phyloP scores from a whole-genome alignment of 92 coral and sea anemone genomes.

The Siderastrea siderea region DNA sequence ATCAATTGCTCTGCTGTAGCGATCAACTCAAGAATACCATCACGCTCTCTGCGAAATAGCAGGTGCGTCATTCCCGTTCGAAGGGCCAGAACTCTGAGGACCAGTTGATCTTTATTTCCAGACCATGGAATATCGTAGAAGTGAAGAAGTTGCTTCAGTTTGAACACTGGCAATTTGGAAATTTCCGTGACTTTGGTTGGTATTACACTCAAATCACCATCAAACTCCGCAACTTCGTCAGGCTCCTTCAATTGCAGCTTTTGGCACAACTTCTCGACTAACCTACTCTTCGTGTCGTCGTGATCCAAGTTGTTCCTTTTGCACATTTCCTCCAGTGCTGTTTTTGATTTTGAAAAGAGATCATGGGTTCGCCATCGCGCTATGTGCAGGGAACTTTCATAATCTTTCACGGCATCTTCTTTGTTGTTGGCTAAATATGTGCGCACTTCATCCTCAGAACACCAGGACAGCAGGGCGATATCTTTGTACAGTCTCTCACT shows the following conservation, averaged over 20 bases:
- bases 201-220: conserved; percentile 31
- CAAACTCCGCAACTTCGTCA: conserved; percentile 8
- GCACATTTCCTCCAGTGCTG: conserved; percentile 37
- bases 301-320: background rate
- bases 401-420: conserved; percentile 18
- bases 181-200: conserved; percentile 26
- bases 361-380: conserved; percentile 47
- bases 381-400: conserved; percentile 19
- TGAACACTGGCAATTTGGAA: conserved; percentile 21
- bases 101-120: conserved; percentile 50
- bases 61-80: conserved; percentile 29
- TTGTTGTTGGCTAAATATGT: conserved; percentile 6
- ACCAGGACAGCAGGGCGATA: conserved; percentile 35
- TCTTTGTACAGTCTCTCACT: conserved; percentile 11
- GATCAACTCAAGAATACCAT: conserved; percentile 16
- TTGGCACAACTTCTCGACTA: conserved; percentile 32
- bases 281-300: conserved; percentile 17
- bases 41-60: conserved; percentile 26
- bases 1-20: conserved; percentile 1
- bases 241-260: conserved; percentile 36
- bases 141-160: conserved; percentile 19
- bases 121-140: conserved; percentile 30
- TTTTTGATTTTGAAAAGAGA: conserved; percentile 20
- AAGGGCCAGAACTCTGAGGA: conserved; percentile 32
- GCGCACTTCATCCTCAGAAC: conserved; percentile 15